phyloP scores from a whole-genome alignment of 2,888 invertebrate species.

The Cartodere bifasciata region DNA sequence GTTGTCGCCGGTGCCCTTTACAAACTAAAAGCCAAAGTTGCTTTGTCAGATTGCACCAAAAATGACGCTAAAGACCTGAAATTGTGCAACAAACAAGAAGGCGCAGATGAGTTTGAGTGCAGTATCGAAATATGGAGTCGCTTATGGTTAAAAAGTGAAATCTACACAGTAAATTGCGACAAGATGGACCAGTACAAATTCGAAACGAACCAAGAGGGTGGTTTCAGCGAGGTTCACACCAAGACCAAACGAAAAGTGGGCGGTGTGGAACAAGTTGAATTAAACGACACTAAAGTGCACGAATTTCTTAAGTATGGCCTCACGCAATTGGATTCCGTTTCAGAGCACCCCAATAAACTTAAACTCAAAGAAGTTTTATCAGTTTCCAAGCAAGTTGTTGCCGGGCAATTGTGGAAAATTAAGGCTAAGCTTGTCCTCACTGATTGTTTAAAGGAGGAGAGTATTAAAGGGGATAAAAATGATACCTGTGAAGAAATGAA shows the following conservation, averaged over 20 bases:
- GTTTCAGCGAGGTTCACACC: too few species aligned
- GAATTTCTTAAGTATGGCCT: slow-evolving; percentile 29
- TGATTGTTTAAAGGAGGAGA: slow-evolving; percentile 35
- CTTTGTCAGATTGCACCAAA: slow-evolving; percentile 40
- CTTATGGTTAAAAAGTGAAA: slow-evolving; percentile 10
- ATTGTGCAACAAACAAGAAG: slow-evolving; percentile 19
- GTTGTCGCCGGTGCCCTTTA: slow-evolving; percentile 44
- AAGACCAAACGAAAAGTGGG: too few species aligned
- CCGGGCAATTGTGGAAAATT: slow-evolving; percentile 44
- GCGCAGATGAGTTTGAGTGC: slow-evolving; percentile 32
- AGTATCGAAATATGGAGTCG: slow-evolving; percentile 22
- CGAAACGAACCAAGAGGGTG: too few species aligned
- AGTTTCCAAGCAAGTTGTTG: slow-evolving; percentile 39
- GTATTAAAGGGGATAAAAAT: too few species aligned
- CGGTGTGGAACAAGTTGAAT: too few species aligned
- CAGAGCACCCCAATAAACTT: slow-evolving; percentile 21
- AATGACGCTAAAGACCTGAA: slow-evolving; percentile 20
- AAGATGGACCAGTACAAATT: too few species aligned
- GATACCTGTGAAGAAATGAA: slow-evolving; percentile 4
- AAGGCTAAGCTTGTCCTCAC: slow-evolving; percentile 45
- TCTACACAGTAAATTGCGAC: slow-evolving; percentile 7
- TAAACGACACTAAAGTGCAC: slow-evolving; percentile 28
- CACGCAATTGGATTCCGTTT: slow-evolving; percentile 32
- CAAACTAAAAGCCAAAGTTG: slow-evolving; percentile 45
- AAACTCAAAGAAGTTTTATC: slow-evolving; percentile 34